These are phyloP conservation scores for Megalops atlanticus DNA, from an alignment of 2,113 vertebrate species.

Conservation along the genomic window DNA sequence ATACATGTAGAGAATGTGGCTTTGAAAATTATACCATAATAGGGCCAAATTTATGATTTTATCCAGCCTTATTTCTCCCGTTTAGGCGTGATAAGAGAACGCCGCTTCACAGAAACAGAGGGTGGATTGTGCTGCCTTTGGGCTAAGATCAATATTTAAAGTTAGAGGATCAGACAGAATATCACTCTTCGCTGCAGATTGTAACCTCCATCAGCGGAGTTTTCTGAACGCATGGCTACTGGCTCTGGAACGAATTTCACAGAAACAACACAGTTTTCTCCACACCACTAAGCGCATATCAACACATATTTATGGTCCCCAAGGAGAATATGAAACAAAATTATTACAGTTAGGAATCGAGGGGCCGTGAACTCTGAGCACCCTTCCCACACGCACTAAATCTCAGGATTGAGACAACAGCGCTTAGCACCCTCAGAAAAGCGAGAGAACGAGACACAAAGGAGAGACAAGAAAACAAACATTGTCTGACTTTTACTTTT, in stretches of 20 bases:
- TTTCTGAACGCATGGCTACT: not conserved
- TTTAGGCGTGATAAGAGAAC: not conserved
- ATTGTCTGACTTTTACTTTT: constrained; percentile 54
- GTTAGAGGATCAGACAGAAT: constrained; percentile 61
- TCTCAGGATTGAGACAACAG: constrained; percentile 46
- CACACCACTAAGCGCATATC: constrained; percentile 6
- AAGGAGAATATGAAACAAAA: constrained; percentile 22
- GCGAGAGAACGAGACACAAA: constrained; percentile 33
- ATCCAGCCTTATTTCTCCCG: not conserved
- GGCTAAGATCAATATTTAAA: constrained; percentile 64
- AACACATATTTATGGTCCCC: constrained; percentile 28
- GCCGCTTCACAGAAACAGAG: not conserved
- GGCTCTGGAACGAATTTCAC: constrained; percentile 14
- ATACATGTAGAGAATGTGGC: not conserved
- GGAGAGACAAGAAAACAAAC: constrained; percentile 64
- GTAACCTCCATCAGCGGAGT: not conserved
- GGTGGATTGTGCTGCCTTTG: constrained; percentile 57
- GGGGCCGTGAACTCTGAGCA: constrained; percentile 43
- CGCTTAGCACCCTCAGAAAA: constrained; percentile 24
- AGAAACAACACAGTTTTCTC: not conserved
- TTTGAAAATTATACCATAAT: not conserved
- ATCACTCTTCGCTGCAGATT: constrained; percentile 15
- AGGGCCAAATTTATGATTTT: not conserved
- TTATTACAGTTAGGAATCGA: constrained; percentile 38
- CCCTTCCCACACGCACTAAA: constrained; percentile 46